phyloP scores from a whole-genome alignment of 2,113 vertebrate genomes.

The Euleptes europaea region DNA sequence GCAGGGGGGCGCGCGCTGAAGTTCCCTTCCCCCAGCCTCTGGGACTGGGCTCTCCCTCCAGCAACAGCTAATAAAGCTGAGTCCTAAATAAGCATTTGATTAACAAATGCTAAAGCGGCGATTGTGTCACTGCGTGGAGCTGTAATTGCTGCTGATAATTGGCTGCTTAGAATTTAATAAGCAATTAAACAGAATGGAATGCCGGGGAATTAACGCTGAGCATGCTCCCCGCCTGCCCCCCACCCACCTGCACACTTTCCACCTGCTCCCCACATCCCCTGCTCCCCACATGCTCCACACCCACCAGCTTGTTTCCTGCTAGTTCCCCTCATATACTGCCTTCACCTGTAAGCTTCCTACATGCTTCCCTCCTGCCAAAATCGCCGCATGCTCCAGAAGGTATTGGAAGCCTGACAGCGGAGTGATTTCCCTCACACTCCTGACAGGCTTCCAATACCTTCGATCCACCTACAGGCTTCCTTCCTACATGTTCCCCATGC shows the following conservation, averaged over 20 bases:
- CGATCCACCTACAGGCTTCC: background rate
- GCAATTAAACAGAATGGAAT: conserved; percentile 87
- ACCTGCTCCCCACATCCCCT: background rate
- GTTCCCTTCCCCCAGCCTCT: background rate
- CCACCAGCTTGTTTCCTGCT: background rate
- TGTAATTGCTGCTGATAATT: conserved; percentile 88
- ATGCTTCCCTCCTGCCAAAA: background rate
- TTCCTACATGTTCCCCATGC: background rate
- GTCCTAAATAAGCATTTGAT: conserved; percentile 87
- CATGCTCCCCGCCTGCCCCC: conserved; percentile 56
- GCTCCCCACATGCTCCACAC: background rate
- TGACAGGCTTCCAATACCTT: background rate
- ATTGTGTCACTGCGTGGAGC: conserved; percentile 85
- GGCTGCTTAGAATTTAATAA: conserved; percentile 90
- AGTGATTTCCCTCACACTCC: background rate
- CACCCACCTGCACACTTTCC: background rate
- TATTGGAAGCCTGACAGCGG: background rate
- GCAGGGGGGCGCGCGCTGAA: background rate
- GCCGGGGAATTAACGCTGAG: conserved; percentile 77
- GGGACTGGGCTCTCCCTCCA: background rate
- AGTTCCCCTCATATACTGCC: background rate
- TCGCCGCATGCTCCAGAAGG: background rate
- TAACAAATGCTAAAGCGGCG: conserved; percentile 86
- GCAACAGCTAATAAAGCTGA: conserved; percentile 78
- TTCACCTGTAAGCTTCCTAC: background rate